Evolutionary conservation across 2,797 vertebrate species (phyloP).

Genomic region (Toxotes lorentzi): DNA sequence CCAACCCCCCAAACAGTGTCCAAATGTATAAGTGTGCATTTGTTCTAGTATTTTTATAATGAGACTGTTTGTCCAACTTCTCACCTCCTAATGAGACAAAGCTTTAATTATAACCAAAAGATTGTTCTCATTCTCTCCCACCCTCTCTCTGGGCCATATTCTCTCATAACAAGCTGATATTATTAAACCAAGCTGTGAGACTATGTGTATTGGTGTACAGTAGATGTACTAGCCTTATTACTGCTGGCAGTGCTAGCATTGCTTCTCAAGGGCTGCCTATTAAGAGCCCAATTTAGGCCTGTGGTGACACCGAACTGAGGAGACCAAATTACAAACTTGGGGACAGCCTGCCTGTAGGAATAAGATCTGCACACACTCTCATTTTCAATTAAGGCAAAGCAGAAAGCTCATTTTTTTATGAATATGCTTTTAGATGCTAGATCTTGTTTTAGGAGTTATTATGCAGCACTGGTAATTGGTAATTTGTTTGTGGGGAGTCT

Average conservation of each 20-base stretch:
- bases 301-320: constrained; percentile 67
- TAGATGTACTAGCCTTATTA: constrained; percentile 73
- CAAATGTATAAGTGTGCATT: not conserved
- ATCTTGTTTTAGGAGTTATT: constrained; percentile 23
- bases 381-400: constrained; percentile 45
- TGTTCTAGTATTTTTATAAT: constrained; percentile 44
- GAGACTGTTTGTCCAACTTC: constrained; percentile 55
- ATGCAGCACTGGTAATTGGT: constrained; percentile 25
- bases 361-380: constrained; percentile 46
- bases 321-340: constrained; percentile 16
- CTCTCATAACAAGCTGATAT: constrained; percentile 64
- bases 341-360: constrained; percentile 37
- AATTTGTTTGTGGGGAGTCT: constrained; percentile 38
- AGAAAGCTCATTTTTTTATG: constrained; percentile 21
- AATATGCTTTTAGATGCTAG: constrained; percentile 35
- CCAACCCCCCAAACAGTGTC: not conserved
- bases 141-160: constrained; percentile 30
- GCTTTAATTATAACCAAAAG: constrained; percentile 58
- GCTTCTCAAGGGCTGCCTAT: constrained; percentile 57
- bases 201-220: constrained; percentile 48
- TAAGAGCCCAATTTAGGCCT: constrained; percentile 70
- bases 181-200: constrained; percentile 55
- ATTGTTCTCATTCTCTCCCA: constrained; percentile 25
- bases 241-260: constrained; percentile 54
- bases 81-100: constrained; percentile 66